phyloP scores from a whole-genome alignment of 2,888 invertebrate genomes.

The Artemia sp. region DNA sequence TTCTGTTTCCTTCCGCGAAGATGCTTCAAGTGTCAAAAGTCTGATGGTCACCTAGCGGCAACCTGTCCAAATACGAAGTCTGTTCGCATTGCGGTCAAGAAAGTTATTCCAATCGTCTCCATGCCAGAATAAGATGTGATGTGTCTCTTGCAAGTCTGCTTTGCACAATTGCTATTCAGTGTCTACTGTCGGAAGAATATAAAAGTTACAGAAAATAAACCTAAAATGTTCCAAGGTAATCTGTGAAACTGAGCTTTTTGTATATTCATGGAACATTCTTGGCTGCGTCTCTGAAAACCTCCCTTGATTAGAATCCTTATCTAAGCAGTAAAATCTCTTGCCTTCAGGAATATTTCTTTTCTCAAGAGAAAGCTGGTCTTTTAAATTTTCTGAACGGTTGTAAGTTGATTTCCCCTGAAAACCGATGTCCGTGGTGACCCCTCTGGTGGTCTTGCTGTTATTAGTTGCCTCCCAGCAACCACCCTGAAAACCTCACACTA shows the following conservation, averaged over 20 bases:
- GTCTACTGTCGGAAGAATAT: not conserved
- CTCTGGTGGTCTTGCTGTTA: not conserved
- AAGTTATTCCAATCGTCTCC: not conserved
- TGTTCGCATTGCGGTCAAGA: not conserved
- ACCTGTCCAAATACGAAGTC: not conserved
- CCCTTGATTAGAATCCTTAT: not conserved
- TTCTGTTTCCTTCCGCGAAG: not conserved
- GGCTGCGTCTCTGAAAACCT: too few species aligned
- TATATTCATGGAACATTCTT: not conserved
- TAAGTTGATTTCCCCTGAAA: not conserved
- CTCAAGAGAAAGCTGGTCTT: conserved; percentile 3
- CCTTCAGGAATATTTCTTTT: not conserved
- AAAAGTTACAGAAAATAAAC: not conserved
- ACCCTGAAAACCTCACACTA: not conserved
- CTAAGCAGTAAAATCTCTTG: not conserved
- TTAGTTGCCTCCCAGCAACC: not conserved
- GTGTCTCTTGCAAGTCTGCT: not conserved
- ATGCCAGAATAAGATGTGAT: not conserved
- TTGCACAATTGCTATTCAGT: not conserved
- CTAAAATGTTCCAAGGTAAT: not conserved
- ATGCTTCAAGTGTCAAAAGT: not conserved
- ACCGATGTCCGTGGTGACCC: not conserved
- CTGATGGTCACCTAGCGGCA: conserved; percentile 1
- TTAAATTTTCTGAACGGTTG: not conserved
- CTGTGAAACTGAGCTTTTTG: not conserved